These are phyloP conservation scores for Drosophila repletoides DNA, from an alignment of 1,140 invertebrate genomes.

Conservation along the genomic window DNA sequence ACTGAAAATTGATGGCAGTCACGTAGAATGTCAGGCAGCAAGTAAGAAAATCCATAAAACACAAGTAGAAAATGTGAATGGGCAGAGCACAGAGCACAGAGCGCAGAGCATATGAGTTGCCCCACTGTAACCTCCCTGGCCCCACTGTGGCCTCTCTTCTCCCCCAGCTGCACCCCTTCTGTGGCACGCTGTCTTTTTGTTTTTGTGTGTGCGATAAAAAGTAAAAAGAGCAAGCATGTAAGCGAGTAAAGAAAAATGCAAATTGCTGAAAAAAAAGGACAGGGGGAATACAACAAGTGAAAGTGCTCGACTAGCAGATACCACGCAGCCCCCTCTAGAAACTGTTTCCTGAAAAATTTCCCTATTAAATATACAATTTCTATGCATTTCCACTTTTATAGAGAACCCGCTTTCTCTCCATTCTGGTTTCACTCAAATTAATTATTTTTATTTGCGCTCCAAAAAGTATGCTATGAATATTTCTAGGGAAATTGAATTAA, in stretches of 20 bases:
- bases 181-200: not conserved
- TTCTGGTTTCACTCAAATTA: no score
- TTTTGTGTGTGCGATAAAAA: constrained; percentile 23
- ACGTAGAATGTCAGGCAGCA: constrained; percentile 61
- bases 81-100: no score
- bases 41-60: constrained; percentile 62
- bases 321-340: no score
- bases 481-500: no score
- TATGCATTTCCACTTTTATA: no score
- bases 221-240: constrained; percentile 29
- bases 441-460: no score
- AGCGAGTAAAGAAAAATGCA: constrained; percentile 16
- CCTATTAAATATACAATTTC: no score
- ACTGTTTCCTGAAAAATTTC: no score
- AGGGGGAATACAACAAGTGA: constrained; percentile 3
- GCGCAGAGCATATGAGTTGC: constrained; percentile 35
- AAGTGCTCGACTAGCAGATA: constrained; percentile 6
- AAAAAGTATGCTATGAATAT: no score
- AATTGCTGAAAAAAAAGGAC: constrained; percentile 20
- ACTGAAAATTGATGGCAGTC: constrained; percentile 80
- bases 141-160: not conserved
- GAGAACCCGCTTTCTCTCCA: no score
- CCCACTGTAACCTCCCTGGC: not conserved
- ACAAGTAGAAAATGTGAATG: constrained; percentile 43
- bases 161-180: not conserved